These are phyloP conservation scores for Phrynocephalus versicolor DNA, from an alignment of 2,113 vertebrate genomes.

Conservation along the genomic window DNA sequence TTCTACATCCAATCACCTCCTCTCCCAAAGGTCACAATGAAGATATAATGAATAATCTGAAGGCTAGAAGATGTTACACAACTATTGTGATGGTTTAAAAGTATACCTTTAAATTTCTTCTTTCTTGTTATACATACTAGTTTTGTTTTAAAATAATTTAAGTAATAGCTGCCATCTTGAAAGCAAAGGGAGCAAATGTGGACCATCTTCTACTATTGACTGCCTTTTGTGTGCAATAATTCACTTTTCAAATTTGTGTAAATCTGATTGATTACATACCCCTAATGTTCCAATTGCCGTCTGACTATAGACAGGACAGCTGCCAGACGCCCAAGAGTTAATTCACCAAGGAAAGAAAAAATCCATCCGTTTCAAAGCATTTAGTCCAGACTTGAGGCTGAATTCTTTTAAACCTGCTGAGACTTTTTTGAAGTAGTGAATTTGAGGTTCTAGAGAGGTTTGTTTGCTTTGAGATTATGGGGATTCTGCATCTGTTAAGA, in stretches of 20 bases:
- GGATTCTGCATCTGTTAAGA: neutral
- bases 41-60: neutral
- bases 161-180: neutral
- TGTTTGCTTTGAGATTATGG: neutral
- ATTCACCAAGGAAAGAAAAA: constrained; percentile 2
- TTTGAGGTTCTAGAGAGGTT: neutral
- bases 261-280: constrained; percentile 10
- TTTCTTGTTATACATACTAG: neutral
- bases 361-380: constrained; percentile 7
- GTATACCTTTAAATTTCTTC: neutral
- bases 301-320: neutral
- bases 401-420: constrained; percentile 12
- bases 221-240: neutral
- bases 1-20: too few species aligned
- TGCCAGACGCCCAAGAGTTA: neutral
- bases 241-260: constrained; percentile 15
- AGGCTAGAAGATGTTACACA: neutral
- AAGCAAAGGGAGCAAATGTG: neutral
- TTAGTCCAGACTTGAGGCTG: neutral
- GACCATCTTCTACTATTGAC: neutral
- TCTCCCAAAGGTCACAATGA: too few species aligned
- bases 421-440: constrained; percentile 1
- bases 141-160: neutral
- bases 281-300: neutral
- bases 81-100: neutral